Evolutionary conservation across 2,113 vertebrate species (phyloP), one percentile per base, ranked within the genome.

Genomic region (Alexandromys fortis): DNA sequence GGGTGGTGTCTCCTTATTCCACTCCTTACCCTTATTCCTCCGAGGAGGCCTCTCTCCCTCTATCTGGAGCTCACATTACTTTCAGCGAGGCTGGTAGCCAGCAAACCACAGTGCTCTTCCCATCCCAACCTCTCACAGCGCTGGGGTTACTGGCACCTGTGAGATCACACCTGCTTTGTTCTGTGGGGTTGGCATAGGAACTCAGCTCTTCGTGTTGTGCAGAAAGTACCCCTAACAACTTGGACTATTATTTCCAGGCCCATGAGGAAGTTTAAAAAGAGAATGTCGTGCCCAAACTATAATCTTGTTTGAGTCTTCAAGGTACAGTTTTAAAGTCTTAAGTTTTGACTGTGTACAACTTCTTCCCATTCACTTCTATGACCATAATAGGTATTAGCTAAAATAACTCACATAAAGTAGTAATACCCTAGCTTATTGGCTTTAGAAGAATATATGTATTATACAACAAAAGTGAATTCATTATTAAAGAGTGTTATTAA

Each of bases 401-500:
- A 72, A 47, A 94, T 63, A 90, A 85, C 49, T 9, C 5, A 70
- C 33, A 49, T 5, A 65, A 92, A 94, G 11, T 55, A 58, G n/a
- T 94, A 72, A 92, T 94, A 91, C 9, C 86, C 9, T 68, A 91
- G 55, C 4, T 12, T 89, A 58, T 45, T 88, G 30, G 3, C 76
- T 92, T 95, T 38, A 91, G 7, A 77, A 49, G 28, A 52, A 47
- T 67, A 11, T 85, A 95, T 70, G 58, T 72, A 24, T 67, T 61
- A 82, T 88, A 47, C 79, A 94, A 95, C 22, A 89, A 45, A 82
- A 83, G 26, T 76, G 45, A 86, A 86, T 77, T 82, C 58, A 3
- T 28, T 38, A 2, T 77, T 61, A 72, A 92, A 86, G 22, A 86
- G 22, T 0, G 5, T 72, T 89, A 77, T 73, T 86, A n/a, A 94